Evolutionary conservation across 2,113 vertebrate genomes (phyloP), one percentile per base, ranked within the genome.

Genomic region (Tachycineta bicolor): DNA sequence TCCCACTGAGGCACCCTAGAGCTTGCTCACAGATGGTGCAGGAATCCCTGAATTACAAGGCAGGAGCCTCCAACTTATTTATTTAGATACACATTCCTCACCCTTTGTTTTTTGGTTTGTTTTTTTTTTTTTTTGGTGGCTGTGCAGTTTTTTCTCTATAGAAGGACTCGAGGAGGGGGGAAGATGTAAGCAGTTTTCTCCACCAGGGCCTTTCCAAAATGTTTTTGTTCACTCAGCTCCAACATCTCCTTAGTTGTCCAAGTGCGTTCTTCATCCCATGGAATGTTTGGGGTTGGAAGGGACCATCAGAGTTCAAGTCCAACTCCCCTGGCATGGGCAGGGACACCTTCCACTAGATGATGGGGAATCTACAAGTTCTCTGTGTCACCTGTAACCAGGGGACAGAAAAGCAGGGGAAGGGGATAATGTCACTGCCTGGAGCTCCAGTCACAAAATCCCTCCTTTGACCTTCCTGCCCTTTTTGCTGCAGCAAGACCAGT

Each of bases 21-120:
- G 60, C 60, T 83, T 74, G 73, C 41, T 84, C 77, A 70, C 78
- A 79, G 67, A 63, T 67, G 34, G 78, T 74, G 22, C 43, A 85
- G 55, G 14, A 91, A 33, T n/a, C 83, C 70, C 58, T 34, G 33
- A 64, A 60, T 39, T 68, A 50, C 18, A 53, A 64, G 14, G 46
- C 10, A 78, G 8, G 8, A 76, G 8, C 21, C 22, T 91, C 46
- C 5, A 3, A 67, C 4, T 28, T 23, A 9, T 19, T 79, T 49
- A n/a, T 55, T 69, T 20, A 23, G 62, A 69, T 62, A 10, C 24
- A 18, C 22, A 25, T 59, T 37, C 12, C 23, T 15, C 23, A 23
- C 5, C 7, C 5, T 1, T 24, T 15, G 18, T 29, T 28, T 16
- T 16, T 31, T 9, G 6, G 4, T 7, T 9, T 8, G 12, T 34